Base-by-base conservation (phyloP, 2,797 vertebrate species). In the Odontamblyopus rebecca region DNA sequence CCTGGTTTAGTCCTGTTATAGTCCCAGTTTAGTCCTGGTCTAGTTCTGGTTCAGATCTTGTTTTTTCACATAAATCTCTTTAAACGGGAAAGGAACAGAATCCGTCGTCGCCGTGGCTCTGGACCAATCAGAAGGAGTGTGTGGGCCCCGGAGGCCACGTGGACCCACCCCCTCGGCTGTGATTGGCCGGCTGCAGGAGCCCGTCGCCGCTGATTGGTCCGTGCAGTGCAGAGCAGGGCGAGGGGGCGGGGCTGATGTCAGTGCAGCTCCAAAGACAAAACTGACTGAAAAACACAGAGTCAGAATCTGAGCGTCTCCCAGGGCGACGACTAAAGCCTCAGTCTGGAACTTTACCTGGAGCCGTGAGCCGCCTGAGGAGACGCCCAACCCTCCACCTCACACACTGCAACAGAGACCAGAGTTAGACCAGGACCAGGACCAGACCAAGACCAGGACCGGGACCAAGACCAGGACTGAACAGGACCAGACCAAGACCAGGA, bases 231-330 rank as follows among this genome's bases (percentile, higher is more conserved):
- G 92, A 66, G 51, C 94, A 89, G 0, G 95, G 81, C 0, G 95
- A 82, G 19, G 94, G 84, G 81, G 95, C 91, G 71, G 91, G 91
- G 69, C 93, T 95, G 15, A 95, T 85, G 1, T 94, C 90, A 3
- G 90, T 82, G 72, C 94, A 95, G 78, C 95, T 94, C 97, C 97
- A 98, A 74, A 98, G 92, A 85, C 95, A 97, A 61, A 95, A 96
- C 86, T 96, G 95, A 89, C 97, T 98, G 90, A 59, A 88, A 57
- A 83, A 56, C n/a, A 61, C 16, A 61, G 3, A 35, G 7, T 6
- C 4, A 32, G 4, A 30, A 1, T 30, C 29, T 30, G 30, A 0
- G 23, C 30, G 3, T 32, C 4, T 32, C 30, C 30, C 23, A 23
- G 23, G 23, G 5, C 5, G 51, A 54, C 0, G 16, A n/a, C 8